phyloP scores from a whole-genome alignment of 2,113 vertebrate species.

The Leptobrachium ailaonicum region DNA sequence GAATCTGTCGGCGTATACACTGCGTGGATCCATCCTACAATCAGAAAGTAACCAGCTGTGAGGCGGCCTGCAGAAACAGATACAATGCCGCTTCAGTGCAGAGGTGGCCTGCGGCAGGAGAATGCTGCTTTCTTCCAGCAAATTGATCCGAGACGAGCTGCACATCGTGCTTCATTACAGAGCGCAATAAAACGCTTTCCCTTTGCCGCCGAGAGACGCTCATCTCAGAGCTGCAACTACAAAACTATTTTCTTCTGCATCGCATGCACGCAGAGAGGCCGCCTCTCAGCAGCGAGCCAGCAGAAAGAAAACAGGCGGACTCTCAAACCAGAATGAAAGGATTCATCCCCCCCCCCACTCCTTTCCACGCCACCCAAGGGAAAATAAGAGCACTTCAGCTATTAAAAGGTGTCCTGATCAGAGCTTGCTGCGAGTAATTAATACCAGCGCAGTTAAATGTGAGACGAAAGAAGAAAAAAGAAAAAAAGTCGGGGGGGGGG shows the following conservation, averaged over 20 bases:
- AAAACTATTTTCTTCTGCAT: slow-evolving; percentile 11
- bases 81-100: fast-evolving
- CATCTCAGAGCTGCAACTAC: slow-evolving; percentile 3
- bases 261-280: slow-evolving; percentile 4
- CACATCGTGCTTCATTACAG: slow-evolving; percentile 13
- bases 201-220: background rate
- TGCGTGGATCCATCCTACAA: slow-evolving; percentile 93
- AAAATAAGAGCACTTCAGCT: slow-evolving; percentile 46
- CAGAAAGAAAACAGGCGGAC: slow-evolving; percentile 43
- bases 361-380: slow-evolving; percentile 8
- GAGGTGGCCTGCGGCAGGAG: background rate
- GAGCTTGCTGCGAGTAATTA: slow-evolving; percentile 32
- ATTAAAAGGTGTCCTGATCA: slow-evolving; percentile 36
- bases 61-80: background rate
- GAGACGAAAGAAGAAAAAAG: slow-evolving; percentile 30
- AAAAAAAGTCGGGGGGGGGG: background rate
- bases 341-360: slow-evolving; percentile 41
- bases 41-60: slow-evolving; percentile 47
- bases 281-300: slow-evolving; percentile 48
- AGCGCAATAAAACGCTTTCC: background rate
- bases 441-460: slow-evolving; percentile 9
- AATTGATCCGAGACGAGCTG: background rate
- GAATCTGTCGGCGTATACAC: slow-evolving; percentile 96
- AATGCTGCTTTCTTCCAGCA: slow-evolving; percentile 14
- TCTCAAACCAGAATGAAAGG: slow-evolving; percentile 51